Evolutionary conservation across 2,888 invertebrate species (phyloP).

Genomic region (Plagodis pulveraria): DNA sequence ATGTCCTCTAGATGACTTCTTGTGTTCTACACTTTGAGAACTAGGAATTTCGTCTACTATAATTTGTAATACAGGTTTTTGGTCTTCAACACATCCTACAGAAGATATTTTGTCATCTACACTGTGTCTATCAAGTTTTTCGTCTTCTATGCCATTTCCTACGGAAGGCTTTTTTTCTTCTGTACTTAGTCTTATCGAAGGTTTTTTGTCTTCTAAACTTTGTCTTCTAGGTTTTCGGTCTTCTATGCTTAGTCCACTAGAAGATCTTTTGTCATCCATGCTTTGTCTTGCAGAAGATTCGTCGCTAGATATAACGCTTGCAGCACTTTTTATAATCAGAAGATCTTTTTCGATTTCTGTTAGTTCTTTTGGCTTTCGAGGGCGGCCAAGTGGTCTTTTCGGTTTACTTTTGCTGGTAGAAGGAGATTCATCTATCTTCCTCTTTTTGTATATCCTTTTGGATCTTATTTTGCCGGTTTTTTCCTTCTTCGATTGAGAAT

Average conservation of each 20-base stretch:
- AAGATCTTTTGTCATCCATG: neutral
- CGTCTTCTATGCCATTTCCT: too few species aligned
- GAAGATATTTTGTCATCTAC: neutral
- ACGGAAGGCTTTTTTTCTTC: neutral
- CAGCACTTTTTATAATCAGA: conserved; percentile 71
- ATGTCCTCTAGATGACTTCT: neutral
- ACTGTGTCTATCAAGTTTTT: neutral
- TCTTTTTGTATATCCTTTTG: conserved; percentile 68
- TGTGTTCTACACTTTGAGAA: neutral
- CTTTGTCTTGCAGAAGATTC: conserved; percentile 52
- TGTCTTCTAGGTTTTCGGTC: too few species aligned
- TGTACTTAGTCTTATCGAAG: neutral
- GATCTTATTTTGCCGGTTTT: conserved; percentile 52
- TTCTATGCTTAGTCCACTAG: too few species aligned
- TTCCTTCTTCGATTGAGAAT: conserved; percentile 64
- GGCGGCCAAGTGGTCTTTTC: conserved; percentile 57
- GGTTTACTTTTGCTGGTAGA: conserved; percentile 53
- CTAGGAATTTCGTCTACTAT: too few species aligned
- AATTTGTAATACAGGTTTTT: too few species aligned
- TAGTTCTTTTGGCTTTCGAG: conserved; percentile 64
- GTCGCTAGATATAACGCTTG: conserved; percentile 63
- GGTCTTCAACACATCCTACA: neutral
- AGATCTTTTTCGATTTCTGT: conserved; percentile 77
- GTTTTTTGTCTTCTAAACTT: too few species aligned
- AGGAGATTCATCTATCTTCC: conserved; percentile 62